phyloP scores from a whole-genome alignment of 2,888 invertebrate genomes.

The Periphyllus acericola region DNA sequence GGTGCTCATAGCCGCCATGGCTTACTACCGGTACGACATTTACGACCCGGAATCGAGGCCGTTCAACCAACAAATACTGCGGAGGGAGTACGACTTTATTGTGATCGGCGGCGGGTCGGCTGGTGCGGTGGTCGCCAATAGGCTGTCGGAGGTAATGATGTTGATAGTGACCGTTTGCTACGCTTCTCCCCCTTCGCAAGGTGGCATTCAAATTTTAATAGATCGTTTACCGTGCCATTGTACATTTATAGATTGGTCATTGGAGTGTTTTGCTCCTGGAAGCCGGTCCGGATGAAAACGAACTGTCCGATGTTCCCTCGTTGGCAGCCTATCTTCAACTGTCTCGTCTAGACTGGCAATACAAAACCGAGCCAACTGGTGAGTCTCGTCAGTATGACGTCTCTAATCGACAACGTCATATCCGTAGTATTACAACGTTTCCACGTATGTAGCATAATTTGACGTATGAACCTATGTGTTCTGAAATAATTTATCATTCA shows the following conservation, averaged over 20 bases:
- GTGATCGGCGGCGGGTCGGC: constrained; percentile 89
- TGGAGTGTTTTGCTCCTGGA: constrained; percentile 85
- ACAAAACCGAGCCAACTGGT: constrained; percentile 85
- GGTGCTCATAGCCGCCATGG: constrained; percentile 81
- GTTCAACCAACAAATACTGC: constrained; percentile 75
- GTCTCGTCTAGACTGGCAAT: constrained; percentile 88
- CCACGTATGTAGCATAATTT: too few species aligned
- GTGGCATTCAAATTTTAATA: background rate
- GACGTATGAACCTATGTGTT: too few species aligned
- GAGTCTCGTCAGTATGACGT: constrained; percentile 66
- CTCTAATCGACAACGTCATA: too few species aligned
- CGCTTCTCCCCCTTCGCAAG: background rate
- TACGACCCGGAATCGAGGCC: constrained; percentile 84
- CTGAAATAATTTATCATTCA: too few species aligned
- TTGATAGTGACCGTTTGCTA: background rate
- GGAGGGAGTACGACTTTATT: constrained; percentile 84
- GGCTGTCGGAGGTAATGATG: constrained; percentile 75
- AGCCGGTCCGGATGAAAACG: constrained; percentile 88
- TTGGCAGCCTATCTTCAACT: constrained; percentile 87
- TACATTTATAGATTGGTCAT: constrained; percentile 70
- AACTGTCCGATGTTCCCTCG: constrained; percentile 87
- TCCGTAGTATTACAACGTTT: too few species aligned
- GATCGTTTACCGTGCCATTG: background rate
- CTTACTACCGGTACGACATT: constrained; percentile 82
- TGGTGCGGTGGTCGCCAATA: constrained; percentile 86